A percentile compares a stretch with the other conserved stretches of the same genome.
Evolutionary conservation across 2,797 vertebrate species (phyloP).

Genomic region (Dendrocincla fuliginosa): DNA sequence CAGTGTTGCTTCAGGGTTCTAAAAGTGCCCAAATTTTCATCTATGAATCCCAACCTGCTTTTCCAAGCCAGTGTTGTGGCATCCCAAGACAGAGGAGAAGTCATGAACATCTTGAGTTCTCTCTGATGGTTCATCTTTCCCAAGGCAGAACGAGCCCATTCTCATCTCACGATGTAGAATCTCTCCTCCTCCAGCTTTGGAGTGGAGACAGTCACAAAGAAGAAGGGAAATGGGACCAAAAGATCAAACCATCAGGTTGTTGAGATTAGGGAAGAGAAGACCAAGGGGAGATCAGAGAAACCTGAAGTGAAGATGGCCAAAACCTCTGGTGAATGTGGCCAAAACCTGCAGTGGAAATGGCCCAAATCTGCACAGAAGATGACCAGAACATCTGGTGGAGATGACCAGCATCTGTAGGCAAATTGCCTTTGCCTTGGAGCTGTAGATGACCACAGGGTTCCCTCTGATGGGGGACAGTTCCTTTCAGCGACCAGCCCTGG

Average conservation of each 20-base stretch:
- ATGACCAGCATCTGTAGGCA: too few species aligned
- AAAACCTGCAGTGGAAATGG: too few species aligned
- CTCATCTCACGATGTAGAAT: rapidly evolving
- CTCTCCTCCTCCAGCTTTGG: neutral
- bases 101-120: neutral
- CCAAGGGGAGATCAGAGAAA: neutral
- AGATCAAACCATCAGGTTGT: neutral
- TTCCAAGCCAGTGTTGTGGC: neutral
- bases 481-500: neutral
- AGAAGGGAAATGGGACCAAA: neutral
- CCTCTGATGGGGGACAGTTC: neutral
- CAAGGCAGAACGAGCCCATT: neutral
- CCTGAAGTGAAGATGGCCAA: neutral
- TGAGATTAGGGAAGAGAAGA: neutral
- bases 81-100: neutral
- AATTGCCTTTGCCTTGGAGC: neutral
- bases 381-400: too few species aligned
- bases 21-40: neutral
- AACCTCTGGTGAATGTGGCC: neutral
- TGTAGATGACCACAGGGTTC: neutral
- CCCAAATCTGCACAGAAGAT: too few species aligned
- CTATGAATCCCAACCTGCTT: neutral
- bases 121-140: neutral
- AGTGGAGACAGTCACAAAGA: neutral
- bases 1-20: neutral